Conservation (phyloP, 2,888 invertebrate genomes). For the Papilio demoleus region DNA sequence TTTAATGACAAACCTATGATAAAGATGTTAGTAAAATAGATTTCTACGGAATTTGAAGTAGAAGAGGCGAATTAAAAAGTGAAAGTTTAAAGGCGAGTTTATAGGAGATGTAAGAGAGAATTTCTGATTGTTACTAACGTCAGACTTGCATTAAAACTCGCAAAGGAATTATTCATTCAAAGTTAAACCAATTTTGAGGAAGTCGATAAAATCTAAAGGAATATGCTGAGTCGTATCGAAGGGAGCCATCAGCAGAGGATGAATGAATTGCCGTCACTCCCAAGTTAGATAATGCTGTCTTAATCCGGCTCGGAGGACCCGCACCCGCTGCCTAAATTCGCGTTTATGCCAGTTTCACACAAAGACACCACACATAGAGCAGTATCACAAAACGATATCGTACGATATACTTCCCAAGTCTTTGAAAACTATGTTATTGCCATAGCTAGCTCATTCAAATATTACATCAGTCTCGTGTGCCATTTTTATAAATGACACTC, state of each 20-base stretch:
- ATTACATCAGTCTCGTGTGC: too few relatives aligned
- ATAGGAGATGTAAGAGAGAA: not conserved
- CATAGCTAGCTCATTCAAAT: too few relatives aligned
- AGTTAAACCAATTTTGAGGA: slow-evolving; percentile 38
- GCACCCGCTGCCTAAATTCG: slow-evolving; percentile 25
- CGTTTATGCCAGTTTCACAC: slow-evolving; percentile 9
- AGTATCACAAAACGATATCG: not conserved
- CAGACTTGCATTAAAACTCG: slow-evolving; percentile 11
- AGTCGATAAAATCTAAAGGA: slow-evolving; percentile 38
- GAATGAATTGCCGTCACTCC: slow-evolving; percentile 38
- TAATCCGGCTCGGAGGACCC: slow-evolving; percentile 32
- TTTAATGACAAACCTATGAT: too few relatives aligned
- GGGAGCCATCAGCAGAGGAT: slow-evolving; percentile 35
- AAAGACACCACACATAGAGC: not conserved
- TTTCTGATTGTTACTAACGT: not conserved
- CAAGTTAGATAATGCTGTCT: slow-evolving; percentile 39
- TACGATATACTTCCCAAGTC: too few relatives aligned
- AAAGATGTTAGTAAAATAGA: too few relatives aligned
- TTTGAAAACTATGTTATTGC: too few relatives aligned
- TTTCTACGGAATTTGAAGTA: too few relatives aligned
- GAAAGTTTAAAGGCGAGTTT: not conserved
- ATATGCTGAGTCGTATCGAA: slow-evolving; percentile 36
- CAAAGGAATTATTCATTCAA: slow-evolving; percentile 31
- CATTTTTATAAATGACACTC: too few relatives aligned
- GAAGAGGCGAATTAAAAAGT: not conserved